Evolutionary conservation across 2,888 invertebrate genomes (phyloP).

Genomic region (Agelastica alni): DNA sequence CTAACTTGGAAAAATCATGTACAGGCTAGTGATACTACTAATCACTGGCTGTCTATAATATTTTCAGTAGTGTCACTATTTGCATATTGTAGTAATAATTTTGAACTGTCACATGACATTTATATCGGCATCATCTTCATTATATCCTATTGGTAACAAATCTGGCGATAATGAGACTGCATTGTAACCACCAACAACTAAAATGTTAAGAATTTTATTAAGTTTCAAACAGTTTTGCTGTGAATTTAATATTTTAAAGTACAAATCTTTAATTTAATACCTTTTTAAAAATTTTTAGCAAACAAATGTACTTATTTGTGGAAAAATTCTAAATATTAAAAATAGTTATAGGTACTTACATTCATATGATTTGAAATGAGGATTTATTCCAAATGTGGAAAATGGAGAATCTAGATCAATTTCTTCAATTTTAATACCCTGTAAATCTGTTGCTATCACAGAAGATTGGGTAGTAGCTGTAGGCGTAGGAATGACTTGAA

Average conservation of each 20-base stretch:
- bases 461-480: slow-evolving; percentile 30
- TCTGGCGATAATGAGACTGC: slow-evolving; percentile 40
- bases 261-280: background rate
- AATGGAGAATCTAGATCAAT: slow-evolving; percentile 44
- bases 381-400: slow-evolving; percentile 36
- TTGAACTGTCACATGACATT: slow-evolving; percentile 50
- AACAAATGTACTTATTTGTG: no score
- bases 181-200: slow-evolving; percentile 41
- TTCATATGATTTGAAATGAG: slow-evolving; percentile 42
- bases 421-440: slow-evolving; percentile 45
- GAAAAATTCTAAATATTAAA: background rate
- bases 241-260: no score
- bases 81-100: no score
- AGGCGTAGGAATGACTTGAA: slow-evolving; percentile 42
- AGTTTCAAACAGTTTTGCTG: no score
- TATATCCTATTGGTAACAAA: slow-evolving; percentile 41
- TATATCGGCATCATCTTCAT: slow-evolving; percentile 49
- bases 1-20: no score
- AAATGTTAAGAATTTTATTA: slow-evolving; percentile 20
- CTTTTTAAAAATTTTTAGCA: no score
- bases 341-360: slow-evolving; percentile 28
- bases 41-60: no score
- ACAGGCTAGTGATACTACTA: no score
- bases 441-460: slow-evolving; percentile 39
- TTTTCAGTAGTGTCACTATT: no score